phyloP scores from a whole-genome alignment of 1,140 invertebrate species.

The Drosophila busckii region DNA sequence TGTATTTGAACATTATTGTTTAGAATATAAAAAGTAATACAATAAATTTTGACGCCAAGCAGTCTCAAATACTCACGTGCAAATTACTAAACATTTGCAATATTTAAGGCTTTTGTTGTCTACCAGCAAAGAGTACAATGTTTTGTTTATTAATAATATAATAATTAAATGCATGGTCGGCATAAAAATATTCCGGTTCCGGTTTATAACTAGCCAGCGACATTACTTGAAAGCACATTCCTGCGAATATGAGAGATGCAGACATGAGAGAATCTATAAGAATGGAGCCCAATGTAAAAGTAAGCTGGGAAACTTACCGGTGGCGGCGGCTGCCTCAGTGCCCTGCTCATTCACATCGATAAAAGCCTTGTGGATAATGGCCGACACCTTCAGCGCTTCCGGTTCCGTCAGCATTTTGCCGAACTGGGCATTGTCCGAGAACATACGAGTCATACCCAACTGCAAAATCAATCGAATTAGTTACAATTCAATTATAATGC shows the following conservation, averaged over 20 bases:
- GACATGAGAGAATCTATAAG: conserved; percentile 20
- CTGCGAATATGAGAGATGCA: conserved; percentile 26
- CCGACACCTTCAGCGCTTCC: not conserved
- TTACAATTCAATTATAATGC: no score
- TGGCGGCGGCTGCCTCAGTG: conserved; percentile 19
- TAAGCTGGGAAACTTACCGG: conserved; percentile 52
- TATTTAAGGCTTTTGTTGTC: conserved; percentile 4
- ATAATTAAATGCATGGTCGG: conserved; percentile 48
- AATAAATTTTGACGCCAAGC: conserved; percentile 17
- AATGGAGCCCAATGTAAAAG: not conserved
- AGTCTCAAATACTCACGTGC: conserved; percentile 13
- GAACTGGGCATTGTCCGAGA: conserved; percentile 2
- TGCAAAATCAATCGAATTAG: no score
- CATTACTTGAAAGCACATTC: conserved; percentile 11
- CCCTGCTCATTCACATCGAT: not conserved
- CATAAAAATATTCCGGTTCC: conserved; percentile 25
- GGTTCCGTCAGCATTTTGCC: not conserved
- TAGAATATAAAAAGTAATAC: conserved; percentile 33
- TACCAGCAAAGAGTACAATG: conserved; percentile 36
- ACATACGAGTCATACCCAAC: not conserved
- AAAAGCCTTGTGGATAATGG: not conserved
- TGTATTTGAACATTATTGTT: conserved; percentile 26
- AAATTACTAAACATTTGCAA: conserved; percentile 2
- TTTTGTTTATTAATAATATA: conserved; percentile 19
- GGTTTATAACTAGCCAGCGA: conserved; percentile 41